Evolutionary conservation across 2,113 vertebrate genomes (phyloP).

Genomic region (Mirounga angustirostris): DNA sequence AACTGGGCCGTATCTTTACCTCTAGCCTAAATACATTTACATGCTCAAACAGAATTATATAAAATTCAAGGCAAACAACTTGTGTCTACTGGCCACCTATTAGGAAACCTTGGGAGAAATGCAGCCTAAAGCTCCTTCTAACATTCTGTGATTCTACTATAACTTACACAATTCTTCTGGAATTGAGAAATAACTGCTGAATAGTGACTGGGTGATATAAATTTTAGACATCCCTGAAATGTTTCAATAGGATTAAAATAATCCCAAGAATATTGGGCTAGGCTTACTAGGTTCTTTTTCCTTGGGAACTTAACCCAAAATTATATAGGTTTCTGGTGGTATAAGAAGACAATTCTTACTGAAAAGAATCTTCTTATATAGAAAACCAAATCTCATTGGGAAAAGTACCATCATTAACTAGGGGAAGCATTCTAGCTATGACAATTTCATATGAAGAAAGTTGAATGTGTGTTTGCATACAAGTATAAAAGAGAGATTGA

Average conservation of each 20-base stretch:
- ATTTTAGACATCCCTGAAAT: not conserved
- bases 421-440: not conserved
- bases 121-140: not conserved
- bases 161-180: not conserved
- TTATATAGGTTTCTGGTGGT: not conserved
- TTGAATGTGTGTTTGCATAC: not conserved
- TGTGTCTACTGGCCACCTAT: not conserved
- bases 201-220: not conserved
- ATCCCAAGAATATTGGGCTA: not conserved
- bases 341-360: not conserved
- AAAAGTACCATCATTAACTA: not conserved
- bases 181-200: not conserved
- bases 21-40: not conserved
- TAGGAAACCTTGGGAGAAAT: not conserved
- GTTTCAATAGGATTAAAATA: constrained; percentile 17
- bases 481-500: not conserved
- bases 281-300: not conserved
- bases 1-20: not conserved
- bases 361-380: not conserved
- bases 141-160: not conserved
- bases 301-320: not conserved
- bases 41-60: not conserved
- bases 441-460: not conserved
- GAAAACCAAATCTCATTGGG: not conserved
- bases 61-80: not conserved